Evolutionary conservation across 2,888 invertebrate species (phyloP).

Genomic region (Xylota segnis): DNA sequence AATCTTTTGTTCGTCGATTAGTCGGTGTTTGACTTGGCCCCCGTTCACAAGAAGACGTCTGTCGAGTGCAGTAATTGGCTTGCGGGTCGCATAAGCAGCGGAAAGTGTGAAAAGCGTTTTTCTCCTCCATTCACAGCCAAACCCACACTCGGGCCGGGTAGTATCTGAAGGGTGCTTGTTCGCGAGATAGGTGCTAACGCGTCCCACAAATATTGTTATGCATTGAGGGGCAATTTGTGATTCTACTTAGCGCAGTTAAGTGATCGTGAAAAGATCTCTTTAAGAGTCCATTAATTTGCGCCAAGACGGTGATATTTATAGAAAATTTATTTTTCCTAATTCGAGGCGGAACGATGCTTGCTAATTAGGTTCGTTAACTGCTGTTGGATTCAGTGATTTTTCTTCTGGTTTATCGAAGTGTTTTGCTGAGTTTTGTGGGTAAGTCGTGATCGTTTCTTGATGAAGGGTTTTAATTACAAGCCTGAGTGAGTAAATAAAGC

Average conservation of each 20-base stretch:
- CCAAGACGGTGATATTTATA: conserved; percentile 38
- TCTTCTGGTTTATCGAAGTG: conserved; percentile 1
- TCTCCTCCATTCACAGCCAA: conserved; percentile 9
- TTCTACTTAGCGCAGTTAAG: conserved; percentile 69
- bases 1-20: conserved; percentile 74
- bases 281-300: conserved; percentile 62
- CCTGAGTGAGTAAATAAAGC: no score
- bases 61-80: conserved; percentile 19
- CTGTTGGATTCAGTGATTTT: conserved; percentile 14
- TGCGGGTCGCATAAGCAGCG: conserved; percentile 37
- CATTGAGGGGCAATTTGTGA: conserved; percentile 41
- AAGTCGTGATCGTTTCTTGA: background rate
- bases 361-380: conserved; percentile 19
- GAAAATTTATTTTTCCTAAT: conserved; percentile 26
- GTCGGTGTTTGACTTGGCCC: conserved; percentile 72
- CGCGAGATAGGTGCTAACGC: conserved; percentile 63
- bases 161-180: conserved; percentile 65
- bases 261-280: conserved; percentile 71
- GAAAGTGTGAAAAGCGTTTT: conserved; percentile 64
- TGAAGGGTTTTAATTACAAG: no score
- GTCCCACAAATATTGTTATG: conserved; percentile 63
- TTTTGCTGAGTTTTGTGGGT: background rate
- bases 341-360: conserved; percentile 50
- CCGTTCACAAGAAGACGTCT: conserved; percentile 46
- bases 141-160: conserved; percentile 35